Percentiles rank a stretch among this genome's conserved stretches.
Conservation (phyloP, 2,888 invertebrate genomes). For the Cylindroiulus punctatus region DNA sequence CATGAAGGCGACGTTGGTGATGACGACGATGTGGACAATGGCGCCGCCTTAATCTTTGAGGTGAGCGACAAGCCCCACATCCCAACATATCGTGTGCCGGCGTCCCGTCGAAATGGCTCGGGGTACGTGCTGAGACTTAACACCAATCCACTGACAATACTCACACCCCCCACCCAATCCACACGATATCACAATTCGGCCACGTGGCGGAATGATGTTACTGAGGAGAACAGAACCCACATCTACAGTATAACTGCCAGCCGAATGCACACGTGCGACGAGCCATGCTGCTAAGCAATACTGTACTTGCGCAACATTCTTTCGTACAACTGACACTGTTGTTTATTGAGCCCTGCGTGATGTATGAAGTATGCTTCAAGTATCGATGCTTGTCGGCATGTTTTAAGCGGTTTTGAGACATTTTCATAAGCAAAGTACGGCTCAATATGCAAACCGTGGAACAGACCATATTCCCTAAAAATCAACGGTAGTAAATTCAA, state of each 20-base stretch:
- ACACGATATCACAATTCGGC: neutral
- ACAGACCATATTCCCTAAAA: neutral
- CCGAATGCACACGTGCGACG: conserved; percentile 33
- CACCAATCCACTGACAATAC: conserved; percentile 47
- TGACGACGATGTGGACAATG: conserved; percentile 61
- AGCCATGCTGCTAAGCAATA: conserved; percentile 7
- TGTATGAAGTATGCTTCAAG: too few relatives aligned
- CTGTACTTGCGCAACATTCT: neutral
- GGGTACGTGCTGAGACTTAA: conserved; percentile 59
- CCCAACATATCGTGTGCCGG: conserved; percentile 74
- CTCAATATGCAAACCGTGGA: too few relatives aligned
- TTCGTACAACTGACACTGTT: neutral
- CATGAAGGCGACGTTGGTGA: conserved; percentile 60
- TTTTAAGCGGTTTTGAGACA: too few relatives aligned
- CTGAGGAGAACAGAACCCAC: neutral
- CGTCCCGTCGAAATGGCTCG: conserved; percentile 60
- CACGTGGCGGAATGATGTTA: neutral
- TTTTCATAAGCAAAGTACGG: too few relatives aligned
- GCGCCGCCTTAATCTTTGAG: conserved; percentile 79
- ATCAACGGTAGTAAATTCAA: too few relatives aligned
- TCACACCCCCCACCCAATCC: conserved; percentile 48
- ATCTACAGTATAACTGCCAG: conserved; percentile 22
- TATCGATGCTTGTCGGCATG: too few relatives aligned
- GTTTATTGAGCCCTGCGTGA: too few relatives aligned
- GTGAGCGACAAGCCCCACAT: conserved; percentile 82